Evolutionary conservation across 2,113 vertebrate species (phyloP), one percentile per base, ranked within the genome.

Genomic region (Cololabis saira): DNA sequence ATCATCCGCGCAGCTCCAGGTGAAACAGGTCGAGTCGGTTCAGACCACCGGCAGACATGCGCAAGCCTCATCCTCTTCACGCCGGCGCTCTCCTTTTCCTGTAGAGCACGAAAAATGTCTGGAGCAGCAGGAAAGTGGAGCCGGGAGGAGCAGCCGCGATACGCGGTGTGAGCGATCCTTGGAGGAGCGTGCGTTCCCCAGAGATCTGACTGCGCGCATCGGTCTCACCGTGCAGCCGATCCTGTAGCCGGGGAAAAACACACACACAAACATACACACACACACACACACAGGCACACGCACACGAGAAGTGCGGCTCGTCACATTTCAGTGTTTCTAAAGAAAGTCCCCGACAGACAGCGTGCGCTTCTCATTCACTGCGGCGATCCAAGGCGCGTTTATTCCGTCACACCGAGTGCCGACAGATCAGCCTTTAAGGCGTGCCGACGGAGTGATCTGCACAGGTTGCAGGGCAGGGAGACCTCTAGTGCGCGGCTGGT

Each of bases 391-490:
- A 17, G 7, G 16, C 16, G 82, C 67, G 64, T 52, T n/a, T 37
- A 68, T 40, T 67, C 43, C 67, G 63, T 51, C 67, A 69, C 71
- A 16, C 40, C 43, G 40, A 53, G 43, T 67, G 50, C 24, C 5
- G 57, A 44, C 7, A 40, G 30, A 74, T 27, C 18, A 58, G 3
- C 14, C 50, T 45, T 40, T 48, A 44, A 59, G 76, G 57, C 57
- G 65, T 78, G 52, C 68, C 69, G 67, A 40, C 63, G 22, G 59
- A 68, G 71, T 14, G 50, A 44, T 40, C 69, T 76, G 82, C 84
- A 30, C 93, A 94, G 94, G 94, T 94, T 74, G 58, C 62, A 10
- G 84, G 49, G 3, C 63, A 50, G 6, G 41, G 6, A 40, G 30
- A 53, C 88, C 80, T 81, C 90, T 12, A 76, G 73, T 75, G 62